A percentile compares a stretch with the other conserved stretches of the same genome.
Conservation (phyloP, 37 sponge, comb jelly and placozoan genomes). For the Hexactinellida sp. region DNA sequence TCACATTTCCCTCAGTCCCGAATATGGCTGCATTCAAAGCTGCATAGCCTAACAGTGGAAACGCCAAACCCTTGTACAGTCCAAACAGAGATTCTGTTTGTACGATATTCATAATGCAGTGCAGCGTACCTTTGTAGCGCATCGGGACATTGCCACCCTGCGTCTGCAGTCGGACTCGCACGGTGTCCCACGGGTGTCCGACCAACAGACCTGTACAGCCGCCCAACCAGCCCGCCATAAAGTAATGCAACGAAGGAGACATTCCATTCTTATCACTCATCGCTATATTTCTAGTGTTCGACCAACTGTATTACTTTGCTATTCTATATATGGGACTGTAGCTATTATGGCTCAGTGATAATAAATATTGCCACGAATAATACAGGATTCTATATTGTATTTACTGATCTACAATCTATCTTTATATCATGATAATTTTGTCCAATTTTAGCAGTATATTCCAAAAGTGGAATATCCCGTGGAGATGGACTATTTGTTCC, state of each 20-base stretch:
- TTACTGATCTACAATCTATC: no score
- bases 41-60: conserved; percentile 60
- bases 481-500: background rate
- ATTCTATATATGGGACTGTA: background rate
- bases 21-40: conserved; percentile 69
- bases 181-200: conserved; percentile 83
- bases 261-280: background rate
- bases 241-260: background rate
- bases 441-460: background rate
- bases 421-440: no score
- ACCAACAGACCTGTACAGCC: conserved; percentile 58
- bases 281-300: background rate
- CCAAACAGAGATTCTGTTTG: conserved; percentile 44
- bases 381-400: no score
- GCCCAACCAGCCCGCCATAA: background rate
- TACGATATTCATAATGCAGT: conserved; percentile 46
- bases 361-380: no score
- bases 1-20: conserved; percentile 49
- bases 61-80: conserved; percentile 71
- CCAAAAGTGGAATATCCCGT: background rate
- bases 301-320: background rate
- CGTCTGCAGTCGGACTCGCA: conserved; percentile 41
- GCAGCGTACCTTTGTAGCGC: conserved; percentile 32
- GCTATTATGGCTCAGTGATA: no score
- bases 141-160: background rate